Base-by-base conservation (phyloP, 2,797 vertebrate genomes). In the Denticeps clupeoides region DNA sequence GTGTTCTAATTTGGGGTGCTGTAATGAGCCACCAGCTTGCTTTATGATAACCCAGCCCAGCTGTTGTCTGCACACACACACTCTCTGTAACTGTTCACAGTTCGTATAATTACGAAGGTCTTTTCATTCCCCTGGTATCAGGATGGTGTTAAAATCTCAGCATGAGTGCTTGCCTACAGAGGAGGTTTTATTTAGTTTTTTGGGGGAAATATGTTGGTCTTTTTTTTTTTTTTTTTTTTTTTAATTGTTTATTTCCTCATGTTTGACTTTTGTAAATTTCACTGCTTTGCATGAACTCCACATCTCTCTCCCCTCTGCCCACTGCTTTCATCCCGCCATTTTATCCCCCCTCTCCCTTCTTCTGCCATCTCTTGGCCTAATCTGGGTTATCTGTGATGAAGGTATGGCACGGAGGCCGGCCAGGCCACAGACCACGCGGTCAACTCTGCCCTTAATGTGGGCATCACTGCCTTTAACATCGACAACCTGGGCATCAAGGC, bases 401-500 rank as follows among this genome's bases (percentile, higher is more conserved):
- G 95, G 82, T 99, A 95, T 1, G 95, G 95, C 15, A 74, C 87
- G 1, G 89, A 83, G 7, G 94, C 89, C 1, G 95, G 93, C 53
- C 81, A 86, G 41, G 95, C 91, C 56, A 95, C 95, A 1, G 89
- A 99, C 50, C 58, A 88, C 0, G 95, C 90, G 0, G 61, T 99
- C 70, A 89, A 89, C 72, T 98, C 95, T 29, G 95, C 92, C 59
- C 87, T 99, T 67, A 99, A 95, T 26, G 78, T 98, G 37, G 94
- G 95, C 2, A 28, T 91, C 60, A 82, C 94, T 18, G 93, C 92
- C 43, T 89, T 93, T 78, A 99, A 98, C 63, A 89, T 99, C 19
- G 87, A 99, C 66, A 84, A 91, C 79, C 79, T 98, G 41, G 95
- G 95, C 32, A 77, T 99, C 78, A 97, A 97, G 77, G 89, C 93